Evolutionary conservation across 2,797 vertebrate species (phyloP).

Genomic region (Ambastaia sidthimunki): DNA sequence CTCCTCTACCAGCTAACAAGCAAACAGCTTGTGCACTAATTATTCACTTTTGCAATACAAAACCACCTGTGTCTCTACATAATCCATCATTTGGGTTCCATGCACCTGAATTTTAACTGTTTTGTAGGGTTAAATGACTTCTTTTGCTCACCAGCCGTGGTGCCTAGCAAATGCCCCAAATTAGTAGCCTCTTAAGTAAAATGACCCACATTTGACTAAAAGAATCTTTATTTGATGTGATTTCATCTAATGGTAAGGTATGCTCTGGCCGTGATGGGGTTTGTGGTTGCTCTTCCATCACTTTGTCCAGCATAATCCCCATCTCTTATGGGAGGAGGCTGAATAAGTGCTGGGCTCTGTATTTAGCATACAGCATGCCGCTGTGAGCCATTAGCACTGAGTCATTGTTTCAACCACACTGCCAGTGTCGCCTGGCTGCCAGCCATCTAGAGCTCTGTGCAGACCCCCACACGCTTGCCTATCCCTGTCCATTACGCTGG

Average conservation of each 20-base stretch:
- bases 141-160: no score
- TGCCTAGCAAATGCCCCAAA: neutral
- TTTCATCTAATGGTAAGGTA: neutral
- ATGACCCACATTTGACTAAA: no score
- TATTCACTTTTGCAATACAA: neutral
- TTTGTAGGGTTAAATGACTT: no score
- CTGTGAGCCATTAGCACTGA: slow-evolving; percentile 53
- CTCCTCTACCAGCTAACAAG: slow-evolving; percentile 27
- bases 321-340: slow-evolving; percentile 65
- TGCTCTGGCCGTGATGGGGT: slow-evolving; percentile 58
- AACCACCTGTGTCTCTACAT: neutral
- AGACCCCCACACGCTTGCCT: slow-evolving; percentile 59
- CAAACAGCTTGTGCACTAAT: slow-evolving; percentile 22
- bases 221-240: neutral
- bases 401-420: slow-evolving; percentile 52
- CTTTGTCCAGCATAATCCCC: slow-evolving; percentile 71
- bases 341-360: slow-evolving; percentile 59
- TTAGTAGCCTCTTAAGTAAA: neutral
- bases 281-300: slow-evolving; percentile 62
- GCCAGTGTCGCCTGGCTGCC: slow-evolving; percentile 46
- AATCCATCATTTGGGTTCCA: neutral
- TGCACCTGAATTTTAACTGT: neutral
- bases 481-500: slow-evolving; percentile 47
- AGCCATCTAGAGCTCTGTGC: slow-evolving; percentile 44
- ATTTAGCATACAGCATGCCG: slow-evolving; percentile 53